Conservation (phyloP, 2,797 vertebrate species). For the Hypotaenidia okinawae region DNA sequence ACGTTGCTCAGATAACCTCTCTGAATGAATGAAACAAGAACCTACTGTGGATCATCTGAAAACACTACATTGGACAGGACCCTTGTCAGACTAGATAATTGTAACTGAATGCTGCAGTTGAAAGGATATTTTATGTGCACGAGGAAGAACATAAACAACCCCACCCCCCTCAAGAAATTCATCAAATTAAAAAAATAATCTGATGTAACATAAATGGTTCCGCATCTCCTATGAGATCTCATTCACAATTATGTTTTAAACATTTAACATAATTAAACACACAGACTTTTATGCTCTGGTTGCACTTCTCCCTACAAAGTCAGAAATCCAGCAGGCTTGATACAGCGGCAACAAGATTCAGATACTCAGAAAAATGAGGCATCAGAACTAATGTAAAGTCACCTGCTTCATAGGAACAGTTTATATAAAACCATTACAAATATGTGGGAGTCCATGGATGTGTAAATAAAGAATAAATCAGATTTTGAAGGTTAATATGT, state of each 20-base stretch:
- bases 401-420: neutral
- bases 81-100: neutral
- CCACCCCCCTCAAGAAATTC: neutral
- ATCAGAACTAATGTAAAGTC: neutral
- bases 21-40: neutral
- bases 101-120: neutral
- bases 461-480: constrained; percentile 55
- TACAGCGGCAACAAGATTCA: neutral
- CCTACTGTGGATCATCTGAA: neutral
- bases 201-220: neutral
- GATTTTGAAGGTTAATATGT: constrained; percentile 20
- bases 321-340: neutral
- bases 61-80: neutral
- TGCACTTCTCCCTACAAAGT: neutral
- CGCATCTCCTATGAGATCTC: neutral
- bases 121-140: neutral
- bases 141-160: neutral
- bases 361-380: neutral
- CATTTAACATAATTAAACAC: neutral
- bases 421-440: neutral
- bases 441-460: neutral
- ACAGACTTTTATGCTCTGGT: neutral
- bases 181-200: neutral
- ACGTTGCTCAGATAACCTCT: neutral
- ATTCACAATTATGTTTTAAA: neutral